Percentiles rank a stretch among this genome's conserved stretches.
Conservation (phyloP, 2,797 vertebrate species). For the Galaxias olidus region DNA sequence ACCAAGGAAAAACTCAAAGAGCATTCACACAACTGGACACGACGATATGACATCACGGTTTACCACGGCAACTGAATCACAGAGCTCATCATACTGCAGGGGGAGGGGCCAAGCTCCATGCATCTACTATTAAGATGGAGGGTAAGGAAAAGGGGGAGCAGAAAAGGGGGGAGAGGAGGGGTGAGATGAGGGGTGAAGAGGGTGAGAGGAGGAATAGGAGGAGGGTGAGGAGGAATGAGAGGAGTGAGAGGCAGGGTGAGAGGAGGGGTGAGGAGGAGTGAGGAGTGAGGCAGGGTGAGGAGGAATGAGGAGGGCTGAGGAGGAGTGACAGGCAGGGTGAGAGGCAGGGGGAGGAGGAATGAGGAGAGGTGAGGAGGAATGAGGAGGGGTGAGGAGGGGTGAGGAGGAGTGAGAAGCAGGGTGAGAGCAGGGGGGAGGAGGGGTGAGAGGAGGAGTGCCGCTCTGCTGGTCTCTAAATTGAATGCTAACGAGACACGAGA, state of each 20-base stretch:
- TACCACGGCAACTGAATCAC: too few relatives aligned
- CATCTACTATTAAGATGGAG: too few relatives aligned
- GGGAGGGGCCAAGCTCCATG: too few relatives aligned
- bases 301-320: background rate
- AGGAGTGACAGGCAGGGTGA: background rate
- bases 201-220: background rate
- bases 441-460: conserved; percentile 25
- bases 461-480: conserved; percentile 77
- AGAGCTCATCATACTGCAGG: too few relatives aligned
- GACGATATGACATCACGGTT: too few relatives aligned
- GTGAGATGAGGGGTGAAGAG: background rate
- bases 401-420: conserved; percentile 20
- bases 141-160: too few relatives aligned
- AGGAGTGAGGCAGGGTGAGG: conserved; percentile 13
- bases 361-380: background rate
- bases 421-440: conserved; percentile 35
- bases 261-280: too few relatives aligned
- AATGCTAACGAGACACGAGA: conserved; percentile 79
- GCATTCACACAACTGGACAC: too few relatives aligned
- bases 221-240: too few relatives aligned
- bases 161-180: background rate
- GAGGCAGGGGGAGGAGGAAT: background rate
- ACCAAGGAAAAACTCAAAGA: too few relatives aligned
- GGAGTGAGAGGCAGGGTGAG: too few relatives aligned
- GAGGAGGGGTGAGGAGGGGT: background rate